Evolutionary conservation across 2,113 vertebrate species (phyloP).

Genomic region (Oceanites oceanicus): DNA sequence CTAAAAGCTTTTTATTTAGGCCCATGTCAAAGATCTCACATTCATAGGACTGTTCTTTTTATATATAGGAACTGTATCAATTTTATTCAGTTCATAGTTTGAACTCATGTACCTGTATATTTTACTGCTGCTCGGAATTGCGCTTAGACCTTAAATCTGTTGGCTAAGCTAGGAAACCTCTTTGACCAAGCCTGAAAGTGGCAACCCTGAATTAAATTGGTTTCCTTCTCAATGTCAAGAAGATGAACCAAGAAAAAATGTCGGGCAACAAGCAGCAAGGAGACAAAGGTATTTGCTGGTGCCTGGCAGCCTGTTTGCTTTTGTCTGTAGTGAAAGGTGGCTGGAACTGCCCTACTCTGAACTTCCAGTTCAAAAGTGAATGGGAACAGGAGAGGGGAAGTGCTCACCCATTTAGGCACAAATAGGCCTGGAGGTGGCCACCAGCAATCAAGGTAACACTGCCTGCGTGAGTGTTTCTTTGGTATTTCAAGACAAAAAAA

Average conservation of each 20-base stretch:
- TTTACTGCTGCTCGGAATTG: not conserved
- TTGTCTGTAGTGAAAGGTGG: not conserved
- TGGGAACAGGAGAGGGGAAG: not conserved
- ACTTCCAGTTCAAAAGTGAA: not conserved
- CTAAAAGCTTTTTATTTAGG: not conserved
- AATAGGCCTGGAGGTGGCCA: not conserved
- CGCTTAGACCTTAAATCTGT: not conserved
- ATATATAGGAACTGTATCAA: not conserved
- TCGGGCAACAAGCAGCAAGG: not conserved
- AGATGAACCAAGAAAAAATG: not conserved
- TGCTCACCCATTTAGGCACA: not conserved
- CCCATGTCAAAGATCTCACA: not conserved
- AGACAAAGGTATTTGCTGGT: not conserved
- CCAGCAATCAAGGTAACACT: not conserved
- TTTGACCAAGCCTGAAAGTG: not conserved
- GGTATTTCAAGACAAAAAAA: not conserved
- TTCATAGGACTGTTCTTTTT: not conserved
- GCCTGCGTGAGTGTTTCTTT: not conserved
- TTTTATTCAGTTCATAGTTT: not conserved
- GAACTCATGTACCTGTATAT: accelerated
- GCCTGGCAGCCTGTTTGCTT: not conserved
- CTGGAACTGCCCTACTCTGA: not conserved
- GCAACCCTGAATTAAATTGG: not conserved
- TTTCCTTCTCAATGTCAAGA: not conserved
- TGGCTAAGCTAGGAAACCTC: not conserved